Base-by-base conservation (phyloP, 1,140 invertebrate species). In the Cydia pomonella region DNA sequence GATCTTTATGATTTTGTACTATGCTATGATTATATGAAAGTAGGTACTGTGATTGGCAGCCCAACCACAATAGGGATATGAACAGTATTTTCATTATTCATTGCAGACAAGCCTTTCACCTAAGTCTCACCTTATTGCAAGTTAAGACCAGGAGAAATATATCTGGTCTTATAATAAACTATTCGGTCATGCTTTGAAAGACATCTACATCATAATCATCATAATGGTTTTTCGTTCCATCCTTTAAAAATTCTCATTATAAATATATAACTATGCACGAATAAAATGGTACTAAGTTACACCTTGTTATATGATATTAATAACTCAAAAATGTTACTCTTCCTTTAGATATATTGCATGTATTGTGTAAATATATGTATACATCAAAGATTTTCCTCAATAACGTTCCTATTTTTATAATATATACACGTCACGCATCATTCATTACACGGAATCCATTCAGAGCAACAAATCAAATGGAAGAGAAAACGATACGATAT, bases 371-470 rank as follows among this genome's bases (percentile, higher is more conserved):
- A n/a, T 62, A 1, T 62, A 13, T 10, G 21, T 62, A 62, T 12
- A 13, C 13, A n/a, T 25, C 25, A 66, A 66, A 29, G 27, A 29
- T 25, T 66, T 29, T 63, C 29, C 16, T 9, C 27, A 10, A 23
- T 41, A 29, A 29, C 63, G 13, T 66, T 66, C 25, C 7, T 27
- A 16, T 29, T 18, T n/a, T 18, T n/a, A 16, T 29, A 16, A 29
- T 33, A 64, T 38, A 10, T 16, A 29, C 27, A 3, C 29, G 18
- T 69, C 64, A 69, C 64, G 64, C 64, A 69, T 69, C 64, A 69
- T 69, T 69, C 29, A 69, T 69, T 69, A 69, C 64, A 66, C 63
- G 18, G 27, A 66, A 66, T 66, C 64, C 29, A 69, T 69, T 69
- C 21, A 69, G 64, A 38, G 29, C 29, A 69, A 69, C 33, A 69